Evolutionary conservation across 2,888 invertebrate genomes (phyloP).

Genomic region (Oligia fasciuncula): DNA sequence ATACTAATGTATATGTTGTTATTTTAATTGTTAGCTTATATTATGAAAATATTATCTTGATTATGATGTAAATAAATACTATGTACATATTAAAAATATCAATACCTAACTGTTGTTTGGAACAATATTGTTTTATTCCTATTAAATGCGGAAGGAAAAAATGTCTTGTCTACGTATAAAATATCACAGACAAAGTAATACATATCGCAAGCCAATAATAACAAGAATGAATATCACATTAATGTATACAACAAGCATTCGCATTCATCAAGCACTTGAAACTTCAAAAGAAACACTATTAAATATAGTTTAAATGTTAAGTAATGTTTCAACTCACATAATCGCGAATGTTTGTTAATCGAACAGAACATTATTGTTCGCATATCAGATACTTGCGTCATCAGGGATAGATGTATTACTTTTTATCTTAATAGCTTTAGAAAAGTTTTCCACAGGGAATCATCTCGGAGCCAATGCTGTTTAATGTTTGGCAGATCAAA

Average conservation of each 20-base stretch:
- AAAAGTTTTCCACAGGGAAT: conserved; percentile 39
- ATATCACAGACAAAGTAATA: conserved; percentile 21
- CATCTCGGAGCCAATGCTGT: conserved; percentile 25
- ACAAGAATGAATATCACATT: conserved; percentile 18
- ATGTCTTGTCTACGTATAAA: conserved; percentile 6
- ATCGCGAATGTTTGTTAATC: conserved; percentile 32
- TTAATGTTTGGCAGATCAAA: conserved; percentile 10
- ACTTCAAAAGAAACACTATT: conserved; percentile 47
- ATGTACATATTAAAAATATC: no score
- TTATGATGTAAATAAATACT: no score
- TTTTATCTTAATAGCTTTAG: conserved; percentile 36
- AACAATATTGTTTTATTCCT: neutral
- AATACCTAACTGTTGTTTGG: neutral
- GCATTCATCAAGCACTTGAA: conserved; percentile 41
- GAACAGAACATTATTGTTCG: conserved; percentile 41
- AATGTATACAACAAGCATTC: conserved; percentile 29
- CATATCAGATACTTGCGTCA: conserved; percentile 48
- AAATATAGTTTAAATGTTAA: conserved; percentile 35
- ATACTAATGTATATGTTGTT: no score
- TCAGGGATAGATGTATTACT: conserved; percentile 34
- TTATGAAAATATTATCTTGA: no score
- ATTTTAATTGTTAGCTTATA: no score
- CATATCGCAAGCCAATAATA: conserved; percentile 14
- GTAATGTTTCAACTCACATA: conserved; percentile 32
- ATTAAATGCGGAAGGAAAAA: conserved; percentile 14